Evolutionary conservation across 2,113 vertebrate genomes (phyloP), one percentile per base, ranked within the genome.

Genomic region (Sapajus apella): DNA sequence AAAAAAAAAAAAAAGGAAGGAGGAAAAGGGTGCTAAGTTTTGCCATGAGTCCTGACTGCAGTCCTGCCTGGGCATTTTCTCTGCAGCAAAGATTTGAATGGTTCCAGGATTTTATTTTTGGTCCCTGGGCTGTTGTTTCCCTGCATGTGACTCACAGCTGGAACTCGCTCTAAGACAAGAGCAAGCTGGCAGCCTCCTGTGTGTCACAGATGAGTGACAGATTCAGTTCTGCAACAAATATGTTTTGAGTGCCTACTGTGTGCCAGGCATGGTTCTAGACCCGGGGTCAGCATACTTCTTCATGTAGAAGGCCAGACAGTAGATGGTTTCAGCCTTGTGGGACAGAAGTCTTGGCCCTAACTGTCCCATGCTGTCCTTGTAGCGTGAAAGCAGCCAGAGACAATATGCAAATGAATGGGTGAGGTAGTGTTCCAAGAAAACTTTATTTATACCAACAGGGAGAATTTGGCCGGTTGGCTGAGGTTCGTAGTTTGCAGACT

Each of bases 21-120:
- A 37, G 37, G 5, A 40, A 55, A 37, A 40, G 11, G 35, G 1
- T 17, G 3, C 12, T 40, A 30, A 6, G 45, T 56, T 23, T 47
- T 30, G 2, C 68, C 2, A 11, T 23, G 73, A 18, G 70, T 13
- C 68, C 88, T 66, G 50, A 20, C 55, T 47, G 0, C 11, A 5
- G 5, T 25, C 50, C 95, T 9, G 55, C 61, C 87, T 35, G 30
- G 27, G 32, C 25, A n/a, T 20, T 27, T 73, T 56, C 82, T 77
- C 82, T 12, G 47, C 18, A 43, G 90, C 75, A 37, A 68, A 90
- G 68, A n/a, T 21, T 9, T 40, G 80, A 88, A 45, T 30, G 75
- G 35, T 14, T 47, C 94, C 81, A 91, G 64, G 52, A 76, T 96
- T 94, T 97, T 96, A 80, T 94, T 97, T 96, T 90, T 95, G 96